Base-by-base conservation (phyloP, 2,888 invertebrate species). In the Slavum lentiscoides region DNA sequence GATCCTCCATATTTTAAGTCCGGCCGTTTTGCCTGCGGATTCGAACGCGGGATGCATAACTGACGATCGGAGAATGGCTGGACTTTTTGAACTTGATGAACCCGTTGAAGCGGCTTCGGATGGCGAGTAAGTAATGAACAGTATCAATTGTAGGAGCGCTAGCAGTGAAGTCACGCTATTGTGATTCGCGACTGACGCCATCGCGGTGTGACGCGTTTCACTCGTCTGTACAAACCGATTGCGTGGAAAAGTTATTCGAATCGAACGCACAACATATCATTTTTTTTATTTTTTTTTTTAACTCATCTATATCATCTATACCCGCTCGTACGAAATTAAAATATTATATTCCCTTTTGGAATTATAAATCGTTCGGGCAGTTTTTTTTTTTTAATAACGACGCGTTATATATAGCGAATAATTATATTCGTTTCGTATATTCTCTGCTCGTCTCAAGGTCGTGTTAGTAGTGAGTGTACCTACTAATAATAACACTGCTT, bases 1-100 rank as follows among this genome's bases (percentile, higher is more conserved):
- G 83, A 94, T 91, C 85, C 94, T 89, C 94, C 94, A 94, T 84
- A 94, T 90, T 87, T 93, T 91, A 0, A 93, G 84, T 0, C 94
- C 94, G 9, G 91, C 89, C 70, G 88, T 87, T 85, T 89, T 88
- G 1, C 94, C 94, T 69, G 92, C 91, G 83, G 90, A 90, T 81
- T 88, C 90, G 86, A 94, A 94, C 6, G 92, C 93, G 82, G 91
- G 85, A 83, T 84, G 85, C 84, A 84, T 84, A 67, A 83, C 82
- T 66, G 80, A 64, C 37, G 70, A 39, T n/a, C 70, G 70, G 43
- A 80, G 19, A 9, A 66, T 6, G 8, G 64, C 70, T 5, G 80
- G 55, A 19, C 72, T 64, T 23, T 62, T 70, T 53, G 69, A 23
- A 30, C 37, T 53, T 49, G 70, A 1, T 30, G 64, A 64, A 58